phyloP scores from a whole-genome alignment of 2,888 invertebrate genomes.

The Azorinus chamasolen region DNA sequence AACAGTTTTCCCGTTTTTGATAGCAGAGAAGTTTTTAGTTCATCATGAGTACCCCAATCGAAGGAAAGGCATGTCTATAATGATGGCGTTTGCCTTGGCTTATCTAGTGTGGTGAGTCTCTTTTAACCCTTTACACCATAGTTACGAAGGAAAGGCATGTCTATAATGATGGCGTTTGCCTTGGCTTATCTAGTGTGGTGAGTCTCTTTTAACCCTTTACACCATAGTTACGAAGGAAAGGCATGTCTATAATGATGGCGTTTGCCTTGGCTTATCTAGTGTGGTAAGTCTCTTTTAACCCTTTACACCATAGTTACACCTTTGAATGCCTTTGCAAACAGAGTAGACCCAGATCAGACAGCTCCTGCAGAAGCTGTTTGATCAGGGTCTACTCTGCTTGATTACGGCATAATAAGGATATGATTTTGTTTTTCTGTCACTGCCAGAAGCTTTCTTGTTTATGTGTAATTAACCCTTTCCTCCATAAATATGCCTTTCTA shows the following conservation, averaged over 20 bases:
- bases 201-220: constrained; percentile 58
- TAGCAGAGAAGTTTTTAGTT: constrained; percentile 92
- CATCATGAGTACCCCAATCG: constrained; percentile 93
- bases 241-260: constrained; percentile 83
- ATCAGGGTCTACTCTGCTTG: too few species aligned
- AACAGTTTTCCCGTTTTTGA: constrained; percentile 92
- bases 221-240: constrained; percentile 87
- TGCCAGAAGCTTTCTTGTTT: too few species aligned
- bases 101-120: constrained; percentile 91
- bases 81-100: constrained; percentile 89
- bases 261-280: constrained; percentile 92
- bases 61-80: constrained; percentile 88
- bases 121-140: too few species aligned
- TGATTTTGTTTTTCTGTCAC: too few species aligned
- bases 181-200: constrained; percentile 92
- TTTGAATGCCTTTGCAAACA: too few species aligned
- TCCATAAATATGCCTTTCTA: too few species aligned
- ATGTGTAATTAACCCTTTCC: too few species aligned
- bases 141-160: constrained; percentile 88
- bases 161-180: constrained; percentile 88
- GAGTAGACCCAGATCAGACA: too few species aligned
- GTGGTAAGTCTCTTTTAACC: constrained; percentile 88
- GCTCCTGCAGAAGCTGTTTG: too few species aligned
- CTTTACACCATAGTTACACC: constrained; percentile 68
- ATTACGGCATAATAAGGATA: too few species aligned